These are phyloP conservation scores for Parasteatoda lunata DNA, from an alignment of 2,888 invertebrate species.

Conservation along the genomic window DNA sequence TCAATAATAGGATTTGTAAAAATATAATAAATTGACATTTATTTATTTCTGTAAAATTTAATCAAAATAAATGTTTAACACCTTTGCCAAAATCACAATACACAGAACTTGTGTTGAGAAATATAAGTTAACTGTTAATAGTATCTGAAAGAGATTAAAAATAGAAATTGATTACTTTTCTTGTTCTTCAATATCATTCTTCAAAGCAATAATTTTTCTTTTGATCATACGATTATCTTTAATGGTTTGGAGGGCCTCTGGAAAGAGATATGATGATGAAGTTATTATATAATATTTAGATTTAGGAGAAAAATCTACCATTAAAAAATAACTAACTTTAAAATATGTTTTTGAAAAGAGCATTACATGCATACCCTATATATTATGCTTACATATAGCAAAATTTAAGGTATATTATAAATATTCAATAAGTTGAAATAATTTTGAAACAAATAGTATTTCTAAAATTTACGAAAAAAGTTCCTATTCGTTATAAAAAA, in stretches of 20 bases:
- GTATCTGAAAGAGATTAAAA: background rate
- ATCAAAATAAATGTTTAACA: background rate
- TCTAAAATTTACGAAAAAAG: too few relatives aligned
- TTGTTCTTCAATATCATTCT: constrained; percentile 56
- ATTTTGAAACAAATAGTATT: too few relatives aligned
- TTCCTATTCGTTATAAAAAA: background rate
- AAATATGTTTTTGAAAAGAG: too few relatives aligned
- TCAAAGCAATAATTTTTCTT: constrained; percentile 60
- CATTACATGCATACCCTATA: too few relatives aligned
- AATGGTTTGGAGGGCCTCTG: constrained; percentile 45
- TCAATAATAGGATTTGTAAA: background rate
- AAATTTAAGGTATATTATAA: too few relatives aligned
- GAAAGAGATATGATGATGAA: background rate
- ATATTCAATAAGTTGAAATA: too few relatives aligned
- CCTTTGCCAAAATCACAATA: background rate
- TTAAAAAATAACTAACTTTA: too few relatives aligned
- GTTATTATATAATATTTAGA: too few relatives aligned
- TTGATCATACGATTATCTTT: constrained; percentile 61
- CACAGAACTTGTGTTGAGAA: too few relatives aligned
- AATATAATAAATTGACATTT: background rate
- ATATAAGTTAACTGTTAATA: background rate
- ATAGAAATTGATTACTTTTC: constrained; percentile 29
- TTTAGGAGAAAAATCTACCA: too few relatives aligned
- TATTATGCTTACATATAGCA: too few relatives aligned
- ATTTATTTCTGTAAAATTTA: background rate